These are phyloP conservation scores for Eubasilissa regina DNA, from an alignment of 1,140 invertebrate genomes.

Conservation along the genomic window DNA sequence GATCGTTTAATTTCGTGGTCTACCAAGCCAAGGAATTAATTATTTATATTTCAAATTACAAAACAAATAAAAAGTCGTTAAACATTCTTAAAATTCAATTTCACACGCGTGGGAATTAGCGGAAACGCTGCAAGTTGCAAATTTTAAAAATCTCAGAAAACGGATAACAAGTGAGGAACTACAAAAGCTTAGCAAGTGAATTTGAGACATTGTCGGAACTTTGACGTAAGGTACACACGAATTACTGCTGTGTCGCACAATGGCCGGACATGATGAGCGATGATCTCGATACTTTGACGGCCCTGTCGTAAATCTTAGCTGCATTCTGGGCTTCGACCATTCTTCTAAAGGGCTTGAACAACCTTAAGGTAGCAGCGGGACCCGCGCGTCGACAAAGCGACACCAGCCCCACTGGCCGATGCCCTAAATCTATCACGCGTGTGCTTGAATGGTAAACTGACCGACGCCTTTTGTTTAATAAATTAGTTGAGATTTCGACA, in stretches of 20 bases:
- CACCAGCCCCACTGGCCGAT: not conserved
- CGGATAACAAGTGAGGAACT: conserved; percentile 5
- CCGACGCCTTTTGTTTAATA: not conserved
- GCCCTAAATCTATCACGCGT: conserved; percentile 41
- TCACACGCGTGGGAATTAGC: conserved; percentile 22
- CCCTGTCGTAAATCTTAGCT: conserved; percentile 48
- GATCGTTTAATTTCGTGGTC: too few species aligned
- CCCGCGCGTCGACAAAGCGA: conserved; percentile 22
- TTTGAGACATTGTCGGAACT: conserved; percentile 33
- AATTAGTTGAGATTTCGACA: not conserved
- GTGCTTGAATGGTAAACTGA: not conserved
- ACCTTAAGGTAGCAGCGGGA: conserved; percentile 14
- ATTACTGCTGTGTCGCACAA: conserved; percentile 33
- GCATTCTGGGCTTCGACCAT: not conserved
- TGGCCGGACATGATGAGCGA: conserved; percentile 48
- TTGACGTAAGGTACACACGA: conserved; percentile 43
- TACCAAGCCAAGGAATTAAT: too few species aligned
- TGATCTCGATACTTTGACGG: conserved; percentile 49
- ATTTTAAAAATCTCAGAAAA: conserved; percentile 17
- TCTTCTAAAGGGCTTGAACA: too few species aligned
- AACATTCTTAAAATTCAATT: too few species aligned
- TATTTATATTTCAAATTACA: too few species aligned
- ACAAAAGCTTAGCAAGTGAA: conserved; percentile 30
- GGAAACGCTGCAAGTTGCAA: not conserved
- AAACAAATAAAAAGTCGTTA: too few species aligned